These are phyloP conservation scores for Protodeltote pygarga DNA, from an alignment of 2,888 invertebrate species.

Conservation along the genomic window DNA sequence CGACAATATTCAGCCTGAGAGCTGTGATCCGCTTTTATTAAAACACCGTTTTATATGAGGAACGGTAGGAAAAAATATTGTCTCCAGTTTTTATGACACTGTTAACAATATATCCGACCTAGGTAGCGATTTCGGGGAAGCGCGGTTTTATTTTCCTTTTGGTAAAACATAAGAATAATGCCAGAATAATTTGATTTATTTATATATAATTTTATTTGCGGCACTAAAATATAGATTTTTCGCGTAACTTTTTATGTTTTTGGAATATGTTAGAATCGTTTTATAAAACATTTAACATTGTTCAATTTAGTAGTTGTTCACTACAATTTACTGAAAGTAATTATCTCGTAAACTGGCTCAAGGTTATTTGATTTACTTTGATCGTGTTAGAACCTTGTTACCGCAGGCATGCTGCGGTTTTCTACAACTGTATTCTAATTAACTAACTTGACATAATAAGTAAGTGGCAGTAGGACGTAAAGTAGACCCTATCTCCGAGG, in stretches of 20 bases:
- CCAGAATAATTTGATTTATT: slow-evolving; percentile 15
- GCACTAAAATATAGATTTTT: slow-evolving; percentile 18
- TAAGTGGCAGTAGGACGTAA: no score
- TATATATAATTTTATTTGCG: slow-evolving; percentile 31
- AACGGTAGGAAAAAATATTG: slow-evolving; percentile 69
- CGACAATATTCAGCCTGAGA: slow-evolving; percentile 82
- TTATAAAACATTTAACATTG: slow-evolving; percentile 16
- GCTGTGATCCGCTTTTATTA: slow-evolving; percentile 84
- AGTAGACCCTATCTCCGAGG: no score
- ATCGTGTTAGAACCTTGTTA: no score
- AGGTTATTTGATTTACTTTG: no score
- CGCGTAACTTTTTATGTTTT: slow-evolving; percentile 2
- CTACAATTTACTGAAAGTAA: no score
- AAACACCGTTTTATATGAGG: slow-evolving; percentile 77
- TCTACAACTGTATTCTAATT: no score
- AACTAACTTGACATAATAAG: no score
- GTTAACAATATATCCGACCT: slow-evolving; percentile 52
- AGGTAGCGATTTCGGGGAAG: slow-evolving; percentile 43
- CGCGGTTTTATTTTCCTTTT: slow-evolving; percentile 40
- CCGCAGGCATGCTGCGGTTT: no score
- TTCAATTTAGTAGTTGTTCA: no score
- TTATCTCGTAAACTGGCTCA: no score
- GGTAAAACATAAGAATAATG: slow-evolving; percentile 23
- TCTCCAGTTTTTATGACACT: slow-evolving; percentile 54
- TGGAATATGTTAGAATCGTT: no score